Evolutionary conservation across 2,797 vertebrate species (phyloP), one percentile per base, ranked within the genome.

Genomic region (Paedocypris micromegethes): DNA sequence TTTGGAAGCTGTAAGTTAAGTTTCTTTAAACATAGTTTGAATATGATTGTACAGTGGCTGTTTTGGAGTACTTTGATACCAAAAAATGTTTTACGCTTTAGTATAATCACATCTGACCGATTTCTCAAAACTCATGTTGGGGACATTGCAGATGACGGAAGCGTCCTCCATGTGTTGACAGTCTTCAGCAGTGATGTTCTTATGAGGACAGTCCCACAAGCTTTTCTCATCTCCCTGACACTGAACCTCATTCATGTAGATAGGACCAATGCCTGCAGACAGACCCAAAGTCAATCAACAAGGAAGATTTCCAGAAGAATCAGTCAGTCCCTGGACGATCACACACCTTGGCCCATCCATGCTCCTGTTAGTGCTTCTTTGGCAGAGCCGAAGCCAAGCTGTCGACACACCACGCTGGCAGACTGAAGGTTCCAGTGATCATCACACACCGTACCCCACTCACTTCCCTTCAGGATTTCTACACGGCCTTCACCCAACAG

Each of bases 391-490:
- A 96, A 98, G 79, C 96, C 95, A 74, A 98, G 89, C 83, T 98
- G 92, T 1, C 96, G 91, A 87, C 96, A 98, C 78, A 96, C 89
- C 5, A 98, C 92, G 0, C 93, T 97, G 83, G 95, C 94, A 0
- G 95, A 91, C 77, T 82, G 88, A 76, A 96, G 86, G 83, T 84
- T 92, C 96, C 96, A 98, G 79, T 90, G 93, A 71, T 95, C 92
- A 0, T 97, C 96, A 1, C 96, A 98, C 72, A 98, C 86, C 0
- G 94, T 97, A 40, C 96, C 96, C 96, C 96, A 98, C 57, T 92
- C 88, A 6, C 77, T 90, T 72, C 78, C 82, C 68, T 77, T 93
- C 79, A 97, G 86, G 72, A 98, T 93, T 86, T 98, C 96, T 0
- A 98, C 92, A 0, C 96, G 90, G 6, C 96, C 96, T 76, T 98